phyloP scores from a whole-genome alignment of 64 coral and sea anemone species.

The Montipora sp. region DNA sequence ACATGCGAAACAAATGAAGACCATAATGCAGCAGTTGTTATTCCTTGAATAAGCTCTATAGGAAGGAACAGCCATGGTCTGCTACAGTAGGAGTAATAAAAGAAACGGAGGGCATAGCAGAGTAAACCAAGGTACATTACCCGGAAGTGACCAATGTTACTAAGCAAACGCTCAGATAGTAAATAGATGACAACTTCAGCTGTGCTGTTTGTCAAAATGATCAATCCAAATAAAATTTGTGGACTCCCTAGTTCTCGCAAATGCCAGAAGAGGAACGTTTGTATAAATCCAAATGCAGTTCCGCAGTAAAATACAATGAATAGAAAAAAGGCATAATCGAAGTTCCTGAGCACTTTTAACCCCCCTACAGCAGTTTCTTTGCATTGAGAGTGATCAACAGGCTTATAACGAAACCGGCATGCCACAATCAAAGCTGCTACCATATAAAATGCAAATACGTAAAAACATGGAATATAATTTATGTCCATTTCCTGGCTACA shows the following conservation, averaged over 20 bases:
- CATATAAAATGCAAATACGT: constrained; percentile 89
- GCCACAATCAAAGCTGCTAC: constrained; percentile 75
- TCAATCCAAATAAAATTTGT: constrained; percentile 92
- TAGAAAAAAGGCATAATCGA: constrained; percentile 90
- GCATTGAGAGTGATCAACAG: constrained; percentile 58
- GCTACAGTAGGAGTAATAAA: constrained; percentile 97
- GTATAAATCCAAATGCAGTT: constrained; percentile 96
- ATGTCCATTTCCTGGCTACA: constrained; percentile 91
- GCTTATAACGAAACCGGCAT: constrained; percentile 77
- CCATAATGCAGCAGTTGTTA: constrained; percentile 96
- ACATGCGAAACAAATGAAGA: constrained; percentile 98
- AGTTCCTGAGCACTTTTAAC: constrained; percentile 76
- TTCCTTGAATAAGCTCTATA: constrained; percentile 96
- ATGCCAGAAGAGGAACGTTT: constrained; percentile 98
- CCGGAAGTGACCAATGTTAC: constrained; percentile 78
- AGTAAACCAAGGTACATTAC: constrained; percentile 93
- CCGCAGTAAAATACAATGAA: constrained; percentile 99
- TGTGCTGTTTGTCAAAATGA: constrained; percentile 83
- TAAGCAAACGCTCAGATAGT: constrained; percentile 88
- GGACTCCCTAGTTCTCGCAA: constrained; percentile 85
- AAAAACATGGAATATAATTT: constrained; percentile 95
- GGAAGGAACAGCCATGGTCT: constrained; percentile 94
- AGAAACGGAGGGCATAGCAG: constrained; percentile 94
- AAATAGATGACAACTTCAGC: constrained; percentile 90
- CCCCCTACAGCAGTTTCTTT: constrained; percentile 76